Evolutionary conservation across 2,888 invertebrate species (phyloP), one percentile per base, ranked within the genome.

Genomic region (Terebella lapidaria): DNA sequence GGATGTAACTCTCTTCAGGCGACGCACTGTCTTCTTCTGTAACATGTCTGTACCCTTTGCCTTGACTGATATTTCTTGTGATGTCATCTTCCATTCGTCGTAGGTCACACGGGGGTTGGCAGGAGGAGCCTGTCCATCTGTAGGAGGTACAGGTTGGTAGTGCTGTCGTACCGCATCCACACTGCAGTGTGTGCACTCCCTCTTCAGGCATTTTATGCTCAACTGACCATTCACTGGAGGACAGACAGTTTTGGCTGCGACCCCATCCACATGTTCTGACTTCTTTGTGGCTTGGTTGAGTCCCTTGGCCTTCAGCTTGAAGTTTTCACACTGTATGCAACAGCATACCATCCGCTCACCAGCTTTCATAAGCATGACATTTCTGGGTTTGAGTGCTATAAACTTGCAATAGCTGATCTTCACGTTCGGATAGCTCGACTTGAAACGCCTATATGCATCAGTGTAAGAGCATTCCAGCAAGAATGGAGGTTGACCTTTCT

Each of bases 321-420:
- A 20, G 24, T 54, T 54, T n/a, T 54, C 54, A 54, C 2, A 54
- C 5, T 29, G 27, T 1, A 29, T 54, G 1, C 54, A 54, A 5
- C 10, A 54, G 54, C 30, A 49, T 18, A 49, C 49, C 5, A 18
- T 20, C 5, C 49, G 15, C 20, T 49, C 49, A 10, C 5, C 5
- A 15, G 30, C 30, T 18, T 5, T 54, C 54, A 54, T 54, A n/a
- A 29, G 54, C 3, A 15, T 3, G n/a, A 54, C 54, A 54, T 54
- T 26, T 3, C 24, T 27, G 3, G 54, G 54, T 29, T 29, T 27
- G 5, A 27, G 10, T 24, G 1, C n/a, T 5, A 54, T 54, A 30
- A 54, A 54, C n/a, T 29, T 27, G 3, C n/a, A n/a, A 54, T 54
- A 54, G 4, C 29, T 24, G 3, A 54, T n/a, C 54, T 54, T 54